Evolutionary conservation across 2,797 vertebrate genomes (phyloP).

Genomic region (Smutsia temminckii): DNA sequence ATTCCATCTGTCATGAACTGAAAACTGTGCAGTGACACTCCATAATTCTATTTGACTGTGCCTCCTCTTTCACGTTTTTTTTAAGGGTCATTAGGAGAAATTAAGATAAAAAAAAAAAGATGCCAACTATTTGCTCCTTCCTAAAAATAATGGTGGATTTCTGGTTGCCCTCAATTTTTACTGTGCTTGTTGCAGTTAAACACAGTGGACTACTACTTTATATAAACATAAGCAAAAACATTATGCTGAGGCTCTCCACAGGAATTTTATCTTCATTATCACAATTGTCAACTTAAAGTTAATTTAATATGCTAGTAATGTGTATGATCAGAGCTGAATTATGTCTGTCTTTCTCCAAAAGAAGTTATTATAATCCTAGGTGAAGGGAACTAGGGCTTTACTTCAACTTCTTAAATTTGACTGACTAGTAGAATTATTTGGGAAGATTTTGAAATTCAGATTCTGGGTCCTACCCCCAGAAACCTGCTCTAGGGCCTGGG

Average conservation of each 20-base stretch:
- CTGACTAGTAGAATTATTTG: not conserved
- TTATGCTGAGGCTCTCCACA: not conserved
- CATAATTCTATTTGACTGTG: not conserved
- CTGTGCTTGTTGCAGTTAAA: slow-evolving; percentile 31
- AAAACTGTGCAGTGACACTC: not conserved
- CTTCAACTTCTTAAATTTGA: not conserved
- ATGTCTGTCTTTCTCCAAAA: slow-evolving; percentile 20
- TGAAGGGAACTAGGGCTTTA: not conserved
- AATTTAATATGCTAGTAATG: not conserved
- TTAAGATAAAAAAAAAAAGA: not conserved
- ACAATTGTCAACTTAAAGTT: not conserved
- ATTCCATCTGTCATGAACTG: not conserved
- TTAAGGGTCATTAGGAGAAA: not conserved
- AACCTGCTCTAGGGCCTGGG: not conserved
- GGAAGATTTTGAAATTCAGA: slow-evolving; percentile 27
- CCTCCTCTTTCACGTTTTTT: slow-evolving; percentile 19
- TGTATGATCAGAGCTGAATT: not conserved
- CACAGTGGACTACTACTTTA: not conserved
- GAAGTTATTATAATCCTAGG: not conserved
- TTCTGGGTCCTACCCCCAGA: not conserved
- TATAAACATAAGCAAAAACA: slow-evolving; percentile 51
- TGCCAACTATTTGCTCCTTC: not conserved
- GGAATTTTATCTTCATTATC: slow-evolving; percentile 2
- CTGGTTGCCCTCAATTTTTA: not conserved
- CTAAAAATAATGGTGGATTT: slow-evolving; percentile 28